phyloP scores from a whole-genome alignment of 2,113 vertebrate species.

The Chaetorhynchus papuensis region DNA sequence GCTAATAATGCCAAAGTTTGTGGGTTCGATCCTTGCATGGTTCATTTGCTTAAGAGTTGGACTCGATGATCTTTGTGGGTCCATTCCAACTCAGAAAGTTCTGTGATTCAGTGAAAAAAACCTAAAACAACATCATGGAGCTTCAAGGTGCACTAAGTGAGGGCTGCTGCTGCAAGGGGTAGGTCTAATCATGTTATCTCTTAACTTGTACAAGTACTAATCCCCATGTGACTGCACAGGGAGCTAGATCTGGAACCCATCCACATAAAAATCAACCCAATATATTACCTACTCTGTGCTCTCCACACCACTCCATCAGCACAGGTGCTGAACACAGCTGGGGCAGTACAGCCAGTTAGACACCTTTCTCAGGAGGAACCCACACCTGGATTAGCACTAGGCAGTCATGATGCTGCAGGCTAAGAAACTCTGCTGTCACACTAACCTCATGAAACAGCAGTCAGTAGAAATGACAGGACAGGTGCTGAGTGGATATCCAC shows the following conservation, averaged over 20 bases:
- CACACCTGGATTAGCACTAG: background rate
- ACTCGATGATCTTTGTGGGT: accelerated
- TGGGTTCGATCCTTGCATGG: no score
- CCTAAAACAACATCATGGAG: accelerated
- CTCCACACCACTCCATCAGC: accelerated
- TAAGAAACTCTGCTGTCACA: background rate
- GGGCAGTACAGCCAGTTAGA: background rate
- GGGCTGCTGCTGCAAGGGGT: background rate
- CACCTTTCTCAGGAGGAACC: background rate
- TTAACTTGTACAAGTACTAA: background rate
- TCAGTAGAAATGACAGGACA: background rate
- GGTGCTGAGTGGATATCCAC: background rate
- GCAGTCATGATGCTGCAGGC: background rate
- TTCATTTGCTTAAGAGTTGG: background rate
- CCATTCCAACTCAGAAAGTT: background rate
- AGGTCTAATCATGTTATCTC: background rate
- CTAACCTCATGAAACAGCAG: background rate
- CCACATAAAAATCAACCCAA: background rate
- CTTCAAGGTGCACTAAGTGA: background rate
- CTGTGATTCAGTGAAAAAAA: background rate
- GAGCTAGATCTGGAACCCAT: background rate
- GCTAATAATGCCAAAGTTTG: background rate
- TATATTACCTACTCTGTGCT: background rate
- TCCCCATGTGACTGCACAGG: background rate
- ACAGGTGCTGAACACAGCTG: background rate